Evolutionary conservation across 2,797 vertebrate species (phyloP).

Genomic region (Nannoperca australis): DNA sequence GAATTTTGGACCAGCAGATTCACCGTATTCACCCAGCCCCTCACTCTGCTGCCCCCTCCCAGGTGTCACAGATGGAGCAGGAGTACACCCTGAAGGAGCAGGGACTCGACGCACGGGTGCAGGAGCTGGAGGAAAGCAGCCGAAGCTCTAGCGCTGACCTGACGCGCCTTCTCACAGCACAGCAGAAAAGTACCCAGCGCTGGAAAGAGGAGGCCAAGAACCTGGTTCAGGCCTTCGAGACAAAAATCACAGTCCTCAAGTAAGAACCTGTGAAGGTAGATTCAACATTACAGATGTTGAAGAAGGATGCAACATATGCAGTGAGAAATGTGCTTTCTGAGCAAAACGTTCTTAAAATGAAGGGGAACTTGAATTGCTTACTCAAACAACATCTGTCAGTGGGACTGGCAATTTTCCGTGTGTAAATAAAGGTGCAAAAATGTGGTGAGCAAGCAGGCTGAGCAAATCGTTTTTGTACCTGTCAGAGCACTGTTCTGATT

Average conservation of each 20-base stretch:
- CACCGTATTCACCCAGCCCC: background rate
- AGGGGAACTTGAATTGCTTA: background rate
- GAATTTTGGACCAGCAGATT: background rate
- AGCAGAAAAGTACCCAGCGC: slow-evolving; percentile 89
- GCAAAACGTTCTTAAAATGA: background rate
- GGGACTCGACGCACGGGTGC: slow-evolving; percentile 86
- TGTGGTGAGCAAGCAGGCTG: background rate
- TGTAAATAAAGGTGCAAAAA: background rate
- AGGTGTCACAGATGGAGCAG: slow-evolving; percentile 93
- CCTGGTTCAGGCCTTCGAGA: slow-evolving; percentile 87
- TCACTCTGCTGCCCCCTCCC: background rate
- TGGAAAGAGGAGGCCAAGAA: slow-evolving; percentile 93
- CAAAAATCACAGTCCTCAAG: slow-evolving; percentile 88
- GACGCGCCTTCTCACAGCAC: slow-evolving; percentile 88
- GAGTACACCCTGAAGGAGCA: slow-evolving; percentile 90
- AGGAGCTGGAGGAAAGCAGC: slow-evolving; percentile 91
- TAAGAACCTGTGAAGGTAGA: slow-evolving; percentile 75
- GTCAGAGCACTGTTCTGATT: background rate
- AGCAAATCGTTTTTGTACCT: slow-evolving; percentile 4
- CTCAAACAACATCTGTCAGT: background rate
- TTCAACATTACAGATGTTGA: background rate
- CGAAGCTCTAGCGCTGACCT: slow-evolving; percentile 87
- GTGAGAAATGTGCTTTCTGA: background rate
- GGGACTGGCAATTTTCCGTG: background rate
- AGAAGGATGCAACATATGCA: background rate